Percentiles rank a stretch among this genome's conserved stretches.
These are phyloP conservation scores for Apogon hyalosoma DNA, from an alignment of 2,797 vertebrate species.

Conservation along the genomic window DNA sequence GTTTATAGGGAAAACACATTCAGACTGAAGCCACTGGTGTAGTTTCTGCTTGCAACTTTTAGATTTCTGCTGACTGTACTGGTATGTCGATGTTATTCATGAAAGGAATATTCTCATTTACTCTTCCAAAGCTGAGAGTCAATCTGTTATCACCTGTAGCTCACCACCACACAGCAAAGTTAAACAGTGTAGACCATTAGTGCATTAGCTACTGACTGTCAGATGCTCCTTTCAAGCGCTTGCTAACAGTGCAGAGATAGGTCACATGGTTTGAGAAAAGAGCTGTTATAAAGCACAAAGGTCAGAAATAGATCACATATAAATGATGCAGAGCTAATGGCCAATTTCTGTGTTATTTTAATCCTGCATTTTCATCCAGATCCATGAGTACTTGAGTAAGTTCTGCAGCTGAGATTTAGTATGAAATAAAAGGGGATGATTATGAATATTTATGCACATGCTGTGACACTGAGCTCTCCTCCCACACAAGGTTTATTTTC, in stretches of 20 bases:
- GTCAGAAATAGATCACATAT: slow-evolving; percentile 12
- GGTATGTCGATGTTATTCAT: slow-evolving; percentile 35
- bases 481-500: slow-evolving; percentile 27
- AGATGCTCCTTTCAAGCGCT: slow-evolving; percentile 31
- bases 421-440: slow-evolving; percentile 41
- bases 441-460: slow-evolving; percentile 37
- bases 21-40: background rate
- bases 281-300: background rate
- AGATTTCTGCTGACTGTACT: slow-evolving; percentile 33
- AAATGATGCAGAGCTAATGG: slow-evolving; percentile 5
- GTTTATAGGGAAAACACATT: background rate
- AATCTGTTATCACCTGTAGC: slow-evolving; percentile 56
- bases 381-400: slow-evolving; percentile 10
- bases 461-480: slow-evolving; percentile 22
- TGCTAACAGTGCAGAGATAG: slow-evolving; percentile 22
- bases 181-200: slow-evolving; percentile 35
- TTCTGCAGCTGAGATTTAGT: slow-evolving; percentile 11
- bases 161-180: slow-evolving; percentile 11
- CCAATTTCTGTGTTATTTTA: slow-evolving; percentile 13
- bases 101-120: slow-evolving; percentile 20
- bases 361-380: slow-evolving; percentile 4
- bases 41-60: slow-evolving; percentile 16
- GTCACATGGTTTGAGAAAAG: slow-evolving; percentile 20
- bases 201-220: slow-evolving; percentile 42
- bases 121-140: slow-evolving; percentile 25